phyloP scores from a whole-genome alignment of 2,113 vertebrate species.

The Macaca nemestrina region DNA sequence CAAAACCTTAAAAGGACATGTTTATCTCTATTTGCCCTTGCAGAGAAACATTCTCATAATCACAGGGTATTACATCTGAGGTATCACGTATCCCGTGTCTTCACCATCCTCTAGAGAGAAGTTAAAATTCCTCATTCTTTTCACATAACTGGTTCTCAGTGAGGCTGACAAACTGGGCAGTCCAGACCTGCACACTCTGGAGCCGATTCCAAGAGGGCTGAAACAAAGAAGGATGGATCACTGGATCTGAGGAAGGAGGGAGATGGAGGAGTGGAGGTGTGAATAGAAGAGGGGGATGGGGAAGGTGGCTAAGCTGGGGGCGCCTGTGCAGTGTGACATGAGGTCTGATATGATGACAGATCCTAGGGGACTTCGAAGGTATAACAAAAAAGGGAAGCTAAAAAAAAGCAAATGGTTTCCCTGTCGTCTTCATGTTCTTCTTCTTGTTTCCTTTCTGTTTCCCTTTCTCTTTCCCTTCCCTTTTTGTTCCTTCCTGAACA shows the following conservation, averaged over 20 bases:
- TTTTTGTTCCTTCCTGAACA: not conserved
- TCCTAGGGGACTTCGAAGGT: not conserved
- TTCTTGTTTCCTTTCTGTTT: too few species aligned
- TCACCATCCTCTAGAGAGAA: not conserved
- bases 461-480: not conserved
- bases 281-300: not conserved
- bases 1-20: not conserved
- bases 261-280: not conserved
- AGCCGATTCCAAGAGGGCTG: not conserved
- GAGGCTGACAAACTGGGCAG: not conserved
- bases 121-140: not conserved
- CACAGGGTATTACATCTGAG: not conserved
- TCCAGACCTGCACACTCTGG: not conserved
- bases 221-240: not conserved
- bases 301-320: not conserved
- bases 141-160: not conserved
- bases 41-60: not conserved
- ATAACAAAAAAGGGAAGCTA: not conserved
- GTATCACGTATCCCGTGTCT: not conserved
- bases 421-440: not conserved
- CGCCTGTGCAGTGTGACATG: rapidly evolving
- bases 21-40: not conserved
- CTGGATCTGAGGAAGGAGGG: not conserved
- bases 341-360: not conserved
- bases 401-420: not conserved